Evolutionary conservation across 2,797 vertebrate genomes (phyloP).

Genomic region (Hipposideros larvatus): DNA sequence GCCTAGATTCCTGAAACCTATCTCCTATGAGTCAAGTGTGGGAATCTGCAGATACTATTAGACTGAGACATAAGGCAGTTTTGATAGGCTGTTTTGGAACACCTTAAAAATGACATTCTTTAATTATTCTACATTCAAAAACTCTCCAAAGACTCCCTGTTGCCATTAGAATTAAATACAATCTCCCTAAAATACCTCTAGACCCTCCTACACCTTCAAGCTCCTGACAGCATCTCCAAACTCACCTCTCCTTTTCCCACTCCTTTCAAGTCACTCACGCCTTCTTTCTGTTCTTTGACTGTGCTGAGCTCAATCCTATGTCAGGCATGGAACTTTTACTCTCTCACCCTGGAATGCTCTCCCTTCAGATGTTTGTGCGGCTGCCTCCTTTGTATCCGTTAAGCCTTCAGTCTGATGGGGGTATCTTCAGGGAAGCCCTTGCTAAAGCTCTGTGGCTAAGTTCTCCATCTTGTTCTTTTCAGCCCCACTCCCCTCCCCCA

Average conservation of each 20-base stretch:
- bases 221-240: not conserved
- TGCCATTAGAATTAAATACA: not conserved
- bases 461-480: not conserved
- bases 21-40: not conserved
- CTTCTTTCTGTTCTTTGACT: not conserved
- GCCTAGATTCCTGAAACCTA: not conserved
- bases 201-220: not conserved
- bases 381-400: not conserved
- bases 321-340: not conserved
- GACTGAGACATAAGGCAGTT: not conserved
- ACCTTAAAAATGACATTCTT: not conserved
- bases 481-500: rapidly evolving
- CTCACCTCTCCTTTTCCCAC: not conserved
- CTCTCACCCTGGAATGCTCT: not conserved
- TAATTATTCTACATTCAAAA: not conserved
- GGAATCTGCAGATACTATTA: not conserved
- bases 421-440: not conserved
- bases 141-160: not conserved
- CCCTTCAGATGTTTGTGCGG: not conserved
- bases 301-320: not conserved
- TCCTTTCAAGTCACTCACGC: not conserved
- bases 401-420: not conserved
- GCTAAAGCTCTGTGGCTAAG: not conserved
- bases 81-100: not conserved
- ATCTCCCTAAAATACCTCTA: not conserved